Conservation (phyloP, 2,888 invertebrate genomes). For the Caenorhabditis sp. region DNA sequence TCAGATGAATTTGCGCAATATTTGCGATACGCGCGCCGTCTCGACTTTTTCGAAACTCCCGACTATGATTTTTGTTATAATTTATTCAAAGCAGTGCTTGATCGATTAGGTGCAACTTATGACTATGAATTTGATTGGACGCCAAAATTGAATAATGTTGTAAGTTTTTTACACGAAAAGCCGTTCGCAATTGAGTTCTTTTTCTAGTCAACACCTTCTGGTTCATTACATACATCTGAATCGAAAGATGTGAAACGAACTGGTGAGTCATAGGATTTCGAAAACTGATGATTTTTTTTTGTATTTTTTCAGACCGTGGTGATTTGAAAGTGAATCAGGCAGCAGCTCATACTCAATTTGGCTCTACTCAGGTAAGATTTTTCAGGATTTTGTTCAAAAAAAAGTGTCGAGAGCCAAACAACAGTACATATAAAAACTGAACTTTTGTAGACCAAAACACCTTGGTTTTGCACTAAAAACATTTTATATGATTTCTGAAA, state of each 20-base stretch:
- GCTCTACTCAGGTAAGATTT: slow-evolving; percentile 66
- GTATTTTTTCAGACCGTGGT: slow-evolving; percentile 53
- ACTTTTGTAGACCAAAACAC: too few species aligned
- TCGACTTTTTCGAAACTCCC: slow-evolving; percentile 99
- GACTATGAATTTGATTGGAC: slow-evolving; percentile 72
- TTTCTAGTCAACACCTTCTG: slow-evolving; percentile 69
- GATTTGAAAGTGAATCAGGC: slow-evolving; percentile 41
- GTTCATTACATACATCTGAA: slow-evolving; percentile 66
- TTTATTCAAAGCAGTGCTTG: slow-evolving; percentile 67
- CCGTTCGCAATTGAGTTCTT: background rate
- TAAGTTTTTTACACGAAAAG: slow-evolving; percentile 6
- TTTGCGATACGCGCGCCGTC: slow-evolving; percentile 90
- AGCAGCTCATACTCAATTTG: slow-evolving; percentile 58
- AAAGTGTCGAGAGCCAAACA: background rate
- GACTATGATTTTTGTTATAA: slow-evolving; percentile 88
- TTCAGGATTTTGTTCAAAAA: background rate
- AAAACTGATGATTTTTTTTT: too few species aligned
- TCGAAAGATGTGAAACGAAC: slow-evolving; percentile 50
- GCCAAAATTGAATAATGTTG: slow-evolving; percentile 69
- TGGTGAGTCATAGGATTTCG: slow-evolving; percentile 35
- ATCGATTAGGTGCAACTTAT: slow-evolving; percentile 66
- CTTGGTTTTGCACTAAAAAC: too few species aligned
- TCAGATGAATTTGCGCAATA: slow-evolving; percentile 97
- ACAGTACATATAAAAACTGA: too few species aligned
- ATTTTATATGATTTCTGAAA: too few species aligned